Base-by-base conservation (phyloP, 2,797 vertebrate species). In the Pampus argenteus region DNA sequence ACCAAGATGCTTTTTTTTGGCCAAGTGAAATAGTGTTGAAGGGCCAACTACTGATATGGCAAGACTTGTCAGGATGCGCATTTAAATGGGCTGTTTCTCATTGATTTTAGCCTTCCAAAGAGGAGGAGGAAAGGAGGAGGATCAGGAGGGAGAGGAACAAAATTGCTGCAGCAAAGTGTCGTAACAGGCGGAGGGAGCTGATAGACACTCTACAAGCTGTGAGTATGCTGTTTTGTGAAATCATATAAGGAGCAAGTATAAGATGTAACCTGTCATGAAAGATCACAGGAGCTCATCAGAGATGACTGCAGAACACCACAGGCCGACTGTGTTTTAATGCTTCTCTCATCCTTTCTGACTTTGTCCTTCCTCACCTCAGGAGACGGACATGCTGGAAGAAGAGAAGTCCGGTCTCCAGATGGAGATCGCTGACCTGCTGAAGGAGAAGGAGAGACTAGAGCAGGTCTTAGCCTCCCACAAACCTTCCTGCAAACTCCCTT, bases 381-480 rank as follows among this genome's bases (percentile, higher is more conserved):
- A 99, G 88, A 98, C 97, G 0, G 98, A 99, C 78, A 90, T 91
- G 57, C 92, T 99, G 2, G 97, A 99, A 73, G 97, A 98, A 5
- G 96, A 98, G 77, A 99, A 97, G 82, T 96, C 95, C 0, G 84
- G 88, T 6, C 91, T 99, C 79, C 95, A 99, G 92, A 91, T 93
- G 0, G 97, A 99, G 91, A 98, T 99, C n/a, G 94, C 94, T 2
- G 93, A 94, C 76, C 93, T 99, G 79, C 92, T 98, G 82, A 98
- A 97, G 83, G 97, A 99, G 91, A 99, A 98, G 82, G 97, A 97
- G 81, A 95, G 95, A n/a, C 94, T 99, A 13, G 96, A 99, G 90
- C 95, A 97, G 54, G 94, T 97, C 78, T 89, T 99, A 66, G 94
- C 94, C 2, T 94, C 96, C 15, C 98, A 99, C 83, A 90, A 93